phyloP scores from a whole-genome alignment of 2,888 invertebrate species.

The Tridacna crocea region DNA sequence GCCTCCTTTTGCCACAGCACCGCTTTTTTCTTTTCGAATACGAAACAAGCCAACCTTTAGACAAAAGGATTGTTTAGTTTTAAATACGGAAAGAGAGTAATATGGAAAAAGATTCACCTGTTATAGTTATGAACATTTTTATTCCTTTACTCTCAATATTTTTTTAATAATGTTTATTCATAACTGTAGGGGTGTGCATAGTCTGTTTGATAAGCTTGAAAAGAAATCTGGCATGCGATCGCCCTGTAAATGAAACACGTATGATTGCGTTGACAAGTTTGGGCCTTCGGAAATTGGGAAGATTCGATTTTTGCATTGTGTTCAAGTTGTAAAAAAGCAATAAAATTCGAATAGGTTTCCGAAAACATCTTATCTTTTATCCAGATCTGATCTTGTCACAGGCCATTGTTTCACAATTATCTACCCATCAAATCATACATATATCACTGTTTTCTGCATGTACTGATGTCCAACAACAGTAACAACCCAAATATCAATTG shows the following conservation, averaged over 20 bases:
- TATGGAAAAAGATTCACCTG: no score
- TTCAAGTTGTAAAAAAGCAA: slow-evolving; percentile 59
- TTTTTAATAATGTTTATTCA: no score
- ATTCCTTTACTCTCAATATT: no score
- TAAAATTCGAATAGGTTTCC: slow-evolving; percentile 62
- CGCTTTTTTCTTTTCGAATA: no score
- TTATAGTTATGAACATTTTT: no score
- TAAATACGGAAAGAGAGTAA: no score
- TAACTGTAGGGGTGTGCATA: no score
- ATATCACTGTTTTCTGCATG: slow-evolving; percentile 41
- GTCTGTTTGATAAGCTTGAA: no score
- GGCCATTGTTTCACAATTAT: slow-evolving; percentile 55
- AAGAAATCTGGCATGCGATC: neutral
- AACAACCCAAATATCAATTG: neutral
- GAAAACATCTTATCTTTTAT: slow-evolving; percentile 41
- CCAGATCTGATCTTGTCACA: slow-evolving; percentile 47
- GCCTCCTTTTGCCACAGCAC: no score
- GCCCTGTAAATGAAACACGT: slow-evolving; percentile 17
- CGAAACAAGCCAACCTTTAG: no score
- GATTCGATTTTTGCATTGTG: slow-evolving; percentile 41
- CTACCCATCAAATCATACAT: slow-evolving; percentile 52
- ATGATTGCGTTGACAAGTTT: slow-evolving; percentile 19
- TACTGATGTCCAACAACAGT: neutral
- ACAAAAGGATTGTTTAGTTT: no score
- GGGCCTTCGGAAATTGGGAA: slow-evolving; percentile 18